A percentile compares a stretch with the other conserved stretches of the same genome.
Evolutionary conservation across 2,113 vertebrate species (phyloP).

Genomic region (Barnardius zonarius): DNA sequence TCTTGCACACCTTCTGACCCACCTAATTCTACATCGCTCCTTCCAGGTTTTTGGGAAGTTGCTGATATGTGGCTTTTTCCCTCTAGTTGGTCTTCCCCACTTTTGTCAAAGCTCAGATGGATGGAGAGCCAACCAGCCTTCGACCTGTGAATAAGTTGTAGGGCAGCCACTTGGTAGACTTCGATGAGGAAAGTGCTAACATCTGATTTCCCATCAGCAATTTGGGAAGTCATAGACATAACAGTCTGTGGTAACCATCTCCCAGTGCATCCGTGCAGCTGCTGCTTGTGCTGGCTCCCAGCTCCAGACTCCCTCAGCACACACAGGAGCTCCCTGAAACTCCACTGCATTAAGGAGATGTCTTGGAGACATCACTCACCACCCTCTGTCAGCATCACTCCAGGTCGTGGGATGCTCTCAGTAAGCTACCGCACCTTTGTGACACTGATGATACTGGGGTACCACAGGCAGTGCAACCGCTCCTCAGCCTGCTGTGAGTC

Average conservation of each 20-base stretch:
- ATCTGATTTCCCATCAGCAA: not conserved
- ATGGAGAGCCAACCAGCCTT: not conserved
- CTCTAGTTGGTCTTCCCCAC: not conserved
- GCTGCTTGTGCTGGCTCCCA: not conserved
- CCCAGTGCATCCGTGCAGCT: not conserved
- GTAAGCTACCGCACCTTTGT: accelerated
- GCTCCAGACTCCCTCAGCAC: not conserved
- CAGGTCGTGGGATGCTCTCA: not conserved
- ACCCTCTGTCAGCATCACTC: not conserved
- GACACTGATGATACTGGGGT: not conserved
- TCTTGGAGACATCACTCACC: not conserved
- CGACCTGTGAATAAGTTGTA: not conserved
- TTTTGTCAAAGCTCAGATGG: not conserved
- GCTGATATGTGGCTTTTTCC: not conserved
- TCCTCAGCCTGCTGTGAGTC: not conserved
- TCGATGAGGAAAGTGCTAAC: not conserved
- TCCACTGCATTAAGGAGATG: not conserved
- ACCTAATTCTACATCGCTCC: accelerated
- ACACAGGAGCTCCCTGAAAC: not conserved
- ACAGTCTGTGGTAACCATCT: not conserved
- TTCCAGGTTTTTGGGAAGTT: not conserved
- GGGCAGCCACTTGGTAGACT: not conserved
- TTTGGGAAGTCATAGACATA: not conserved
- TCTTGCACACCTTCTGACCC: not conserved
- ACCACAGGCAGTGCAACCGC: too few relatives aligned